Conservation (phyloP, 2,888 invertebrate genomes). For the Stenurella melanura region DNA sequence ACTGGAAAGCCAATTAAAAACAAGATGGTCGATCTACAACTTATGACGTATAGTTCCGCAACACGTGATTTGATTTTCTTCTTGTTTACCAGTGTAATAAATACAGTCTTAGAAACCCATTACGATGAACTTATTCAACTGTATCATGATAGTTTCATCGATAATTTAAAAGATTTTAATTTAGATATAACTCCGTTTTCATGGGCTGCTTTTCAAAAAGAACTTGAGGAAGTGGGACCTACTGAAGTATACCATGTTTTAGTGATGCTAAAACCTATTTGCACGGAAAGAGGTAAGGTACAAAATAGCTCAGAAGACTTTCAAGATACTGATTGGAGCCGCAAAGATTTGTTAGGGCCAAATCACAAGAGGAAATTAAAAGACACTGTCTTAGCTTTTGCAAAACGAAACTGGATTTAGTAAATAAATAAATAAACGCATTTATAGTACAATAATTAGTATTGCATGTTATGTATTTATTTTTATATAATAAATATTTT, state of each 20-base stretch:
- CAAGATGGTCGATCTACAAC: conserved; percentile 79
- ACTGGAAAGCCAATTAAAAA: conserved; percentile 72
- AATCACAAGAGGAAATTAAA: conserved; percentile 69
- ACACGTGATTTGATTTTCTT: conserved; percentile 77
- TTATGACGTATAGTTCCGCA: conserved; percentile 75
- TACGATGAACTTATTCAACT: conserved; percentile 74
- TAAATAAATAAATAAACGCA: neutral
- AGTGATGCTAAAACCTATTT: conserved; percentile 74
- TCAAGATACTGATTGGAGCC: conserved; percentile 69
- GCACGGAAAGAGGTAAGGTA: conserved; percentile 73
- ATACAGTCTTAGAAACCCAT: conserved; percentile 71
- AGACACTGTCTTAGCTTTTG: conserved; percentile 67
- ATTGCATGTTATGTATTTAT: conserved; percentile 15
- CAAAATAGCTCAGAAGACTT: conserved; percentile 72
- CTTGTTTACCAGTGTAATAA: conserved; percentile 75
- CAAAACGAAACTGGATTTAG: conserved; percentile 68
- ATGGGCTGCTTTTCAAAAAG: conserved; percentile 72
- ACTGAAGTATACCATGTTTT: conserved; percentile 73
- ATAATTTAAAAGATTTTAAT: conserved; percentile 70
- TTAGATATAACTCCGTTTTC: conserved; percentile 68
- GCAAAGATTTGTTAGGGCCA: conserved; percentile 68
- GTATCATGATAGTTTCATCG: conserved; percentile 75
- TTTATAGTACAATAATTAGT: neutral
- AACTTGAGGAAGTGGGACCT: conserved; percentile 72
- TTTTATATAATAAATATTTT: conserved; percentile 26